Conservation (phyloP, 2,888 invertebrate genomes). For the Campaea margaritaria region DNA sequence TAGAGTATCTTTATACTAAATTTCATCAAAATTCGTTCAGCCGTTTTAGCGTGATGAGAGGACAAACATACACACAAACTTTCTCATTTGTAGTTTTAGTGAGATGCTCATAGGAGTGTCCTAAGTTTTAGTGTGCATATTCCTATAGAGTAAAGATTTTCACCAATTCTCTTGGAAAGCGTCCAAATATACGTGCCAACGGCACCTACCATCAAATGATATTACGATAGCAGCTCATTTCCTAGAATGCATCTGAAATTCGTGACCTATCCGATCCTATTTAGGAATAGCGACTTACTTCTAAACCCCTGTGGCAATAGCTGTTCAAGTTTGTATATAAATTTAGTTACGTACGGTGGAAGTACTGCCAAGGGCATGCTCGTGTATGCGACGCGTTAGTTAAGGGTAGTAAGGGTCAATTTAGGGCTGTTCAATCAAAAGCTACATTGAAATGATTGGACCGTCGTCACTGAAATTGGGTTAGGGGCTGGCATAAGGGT, state of each 20-base stretch:
- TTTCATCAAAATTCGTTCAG: no score
- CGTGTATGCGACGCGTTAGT: background rate
- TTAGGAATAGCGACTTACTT: background rate
- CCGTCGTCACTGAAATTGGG: constrained; percentile 28
- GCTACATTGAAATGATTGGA: constrained; percentile 25
- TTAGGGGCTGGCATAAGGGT: constrained; percentile 23
- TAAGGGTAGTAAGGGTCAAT: constrained; percentile 9
- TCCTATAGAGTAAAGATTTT: constrained; percentile 7
- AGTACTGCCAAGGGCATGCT: no score
- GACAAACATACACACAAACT: no score
- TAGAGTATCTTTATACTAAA: no score
- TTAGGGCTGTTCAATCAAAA: constrained; percentile 26
- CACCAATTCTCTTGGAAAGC: constrained; percentile 13
- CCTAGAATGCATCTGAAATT: background rate
- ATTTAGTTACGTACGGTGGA: no score
- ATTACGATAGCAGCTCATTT: constrained; percentile 4
- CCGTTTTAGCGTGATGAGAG: no score
- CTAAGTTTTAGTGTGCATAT: constrained; percentile 9
- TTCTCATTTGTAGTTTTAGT: no score
- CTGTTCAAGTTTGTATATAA: background rate
- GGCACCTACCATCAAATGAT: constrained; percentile 1
- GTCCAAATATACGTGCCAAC: constrained; percentile 20
- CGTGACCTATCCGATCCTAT: background rate
- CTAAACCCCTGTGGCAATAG: background rate
- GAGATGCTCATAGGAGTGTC: no score